Base-by-base conservation (phyloP, 30 jellyfish, hydroid and myxozoan genomes). In the Clytia hemisphaerica region DNA sequence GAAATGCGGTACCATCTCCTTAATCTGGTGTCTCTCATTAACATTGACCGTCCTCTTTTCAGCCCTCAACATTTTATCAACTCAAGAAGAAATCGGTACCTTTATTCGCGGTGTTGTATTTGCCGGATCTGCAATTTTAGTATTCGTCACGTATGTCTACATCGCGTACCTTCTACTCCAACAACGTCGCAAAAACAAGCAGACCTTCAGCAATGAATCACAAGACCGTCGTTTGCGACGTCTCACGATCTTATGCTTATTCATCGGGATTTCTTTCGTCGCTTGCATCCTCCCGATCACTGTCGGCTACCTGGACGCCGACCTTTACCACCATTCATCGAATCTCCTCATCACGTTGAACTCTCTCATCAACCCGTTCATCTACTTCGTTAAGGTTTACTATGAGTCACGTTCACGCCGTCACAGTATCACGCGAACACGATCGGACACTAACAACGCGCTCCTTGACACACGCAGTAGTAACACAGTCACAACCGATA, bases 381-480 rank as follows among this genome's bases (percentile, higher is more conserved):
- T 69, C 75, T 69, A 69, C 49, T 69, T 69, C 30, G 47, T 53
- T 28, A 69, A 69, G 29, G 81, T 69, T 19, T 44, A 44, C 27
- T 69, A 45, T 42, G 81, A 69, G 15, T 24, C 73, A 31, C 77
- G 81, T 33, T n/a, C n/a, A n/a, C n/a, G n/a, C n/a, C n/a, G n/a
- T n/a, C n/a, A n/a, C n/a, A 69, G 38, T 33, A 32, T 69, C 10
- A 69, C 72, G 28, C 29, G 81, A 69, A 33, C 45, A 29, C 75
- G 81, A 33, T 42, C 77, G 30, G 81, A 69, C 22, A 69, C 81
- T 2, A 44, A 40, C 7, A 70, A 69, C n/a, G 81, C 74, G 50
- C 36, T 69, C 32, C 54, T 69, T 15, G 81, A 69, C 27, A 47
- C 53, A 22, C 21, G 75, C 25, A 31, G 70, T 57, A 45, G 44